Evolutionary conservation across 2,888 invertebrate genomes (phyloP).

Genomic region (Parasteatoda lunata): DNA sequence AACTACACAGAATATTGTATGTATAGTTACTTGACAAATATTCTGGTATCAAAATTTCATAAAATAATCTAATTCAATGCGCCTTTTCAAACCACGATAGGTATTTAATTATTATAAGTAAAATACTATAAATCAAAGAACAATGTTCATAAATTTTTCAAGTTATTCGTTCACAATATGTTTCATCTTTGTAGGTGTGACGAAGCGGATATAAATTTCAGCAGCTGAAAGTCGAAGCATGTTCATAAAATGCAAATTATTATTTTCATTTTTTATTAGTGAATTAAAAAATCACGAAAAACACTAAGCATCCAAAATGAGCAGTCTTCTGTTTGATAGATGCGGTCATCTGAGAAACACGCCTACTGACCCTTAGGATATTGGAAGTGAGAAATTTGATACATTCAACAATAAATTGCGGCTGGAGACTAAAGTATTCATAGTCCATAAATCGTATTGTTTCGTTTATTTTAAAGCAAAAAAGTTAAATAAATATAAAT

Average conservation of each 20-base stretch:
- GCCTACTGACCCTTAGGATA: conserved; percentile 46
- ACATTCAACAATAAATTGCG: conserved; percentile 51
- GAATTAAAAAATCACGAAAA: conserved; percentile 55
- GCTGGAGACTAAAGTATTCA: not conserved
- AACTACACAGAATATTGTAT: too few relatives aligned
- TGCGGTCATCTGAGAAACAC: conserved; percentile 13
- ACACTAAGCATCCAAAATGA: conserved; percentile 13
- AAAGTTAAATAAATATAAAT: conserved; percentile 26
- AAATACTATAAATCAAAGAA: too few relatives aligned
- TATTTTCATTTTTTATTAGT: conserved; percentile 19
- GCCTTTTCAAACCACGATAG: too few relatives aligned
- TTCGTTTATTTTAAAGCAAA: conserved; percentile 5
- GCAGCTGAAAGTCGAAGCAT: conserved; percentile 35
- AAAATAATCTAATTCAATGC: too few relatives aligned
- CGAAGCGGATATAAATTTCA: conserved; percentile 60
- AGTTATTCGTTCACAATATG: too few relatives aligned
- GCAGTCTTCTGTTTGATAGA: conserved; percentile 26
- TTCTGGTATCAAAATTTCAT: too few relatives aligned
- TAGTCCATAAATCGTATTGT: conserved; percentile 14
- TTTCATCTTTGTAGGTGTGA: conserved; percentile 26
- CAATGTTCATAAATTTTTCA: too few relatives aligned
- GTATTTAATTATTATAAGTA: too few relatives aligned
- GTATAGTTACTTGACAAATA: too few relatives aligned
- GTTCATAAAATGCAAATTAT: conserved; percentile 58
- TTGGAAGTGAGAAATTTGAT: conserved; percentile 27